Evolutionary conservation across 92 coral and sea anemone species (phyloP).

Genomic region (Heteractis magnifica): DNA sequence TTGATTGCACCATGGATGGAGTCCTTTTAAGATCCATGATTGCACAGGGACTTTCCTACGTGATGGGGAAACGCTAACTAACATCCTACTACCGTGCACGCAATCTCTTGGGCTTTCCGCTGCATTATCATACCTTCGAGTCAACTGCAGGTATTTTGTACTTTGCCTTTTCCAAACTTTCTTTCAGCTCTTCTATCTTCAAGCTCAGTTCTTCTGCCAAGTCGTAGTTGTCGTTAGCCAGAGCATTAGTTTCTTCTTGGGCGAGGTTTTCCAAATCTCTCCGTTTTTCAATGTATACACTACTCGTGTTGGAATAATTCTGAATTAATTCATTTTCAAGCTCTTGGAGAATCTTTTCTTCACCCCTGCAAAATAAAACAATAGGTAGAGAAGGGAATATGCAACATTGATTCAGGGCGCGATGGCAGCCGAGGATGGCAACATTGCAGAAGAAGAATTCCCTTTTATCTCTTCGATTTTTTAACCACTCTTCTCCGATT

Average conservation of each 20-base stretch:
- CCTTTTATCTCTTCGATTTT: too few species aligned
- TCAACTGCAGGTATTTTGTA: constrained; percentile 64
- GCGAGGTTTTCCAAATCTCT: constrained; percentile 52
- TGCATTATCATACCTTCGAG: constrained; percentile 47
- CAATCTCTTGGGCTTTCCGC: neutral
- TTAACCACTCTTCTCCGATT: too few species aligned
- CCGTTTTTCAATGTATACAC: constrained; percentile 38
- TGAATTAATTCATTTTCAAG: constrained; percentile 43
- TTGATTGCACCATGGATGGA: too few species aligned
- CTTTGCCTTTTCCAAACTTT: constrained; percentile 45
- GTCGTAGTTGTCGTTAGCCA: constrained; percentile 85
- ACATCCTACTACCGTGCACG: neutral
- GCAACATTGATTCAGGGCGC: neutral
- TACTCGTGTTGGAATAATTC: constrained; percentile 41
- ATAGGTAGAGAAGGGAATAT: neutral
- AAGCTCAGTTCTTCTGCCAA: constrained; percentile 76
- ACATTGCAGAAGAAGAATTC: neutral
- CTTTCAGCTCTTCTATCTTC: constrained; percentile 64
- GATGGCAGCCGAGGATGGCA: neutral
- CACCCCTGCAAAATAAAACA: constrained; percentile 37
- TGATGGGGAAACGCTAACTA: too few species aligned
- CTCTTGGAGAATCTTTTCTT: constrained; percentile 19
- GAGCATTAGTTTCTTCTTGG: constrained; percentile 67
- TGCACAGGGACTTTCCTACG: too few species aligned
- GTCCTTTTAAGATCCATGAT: too few species aligned